Base-by-base conservation (phyloP, 2,797 vertebrate genomes). In the Microcaecilia unicolor region DNA sequence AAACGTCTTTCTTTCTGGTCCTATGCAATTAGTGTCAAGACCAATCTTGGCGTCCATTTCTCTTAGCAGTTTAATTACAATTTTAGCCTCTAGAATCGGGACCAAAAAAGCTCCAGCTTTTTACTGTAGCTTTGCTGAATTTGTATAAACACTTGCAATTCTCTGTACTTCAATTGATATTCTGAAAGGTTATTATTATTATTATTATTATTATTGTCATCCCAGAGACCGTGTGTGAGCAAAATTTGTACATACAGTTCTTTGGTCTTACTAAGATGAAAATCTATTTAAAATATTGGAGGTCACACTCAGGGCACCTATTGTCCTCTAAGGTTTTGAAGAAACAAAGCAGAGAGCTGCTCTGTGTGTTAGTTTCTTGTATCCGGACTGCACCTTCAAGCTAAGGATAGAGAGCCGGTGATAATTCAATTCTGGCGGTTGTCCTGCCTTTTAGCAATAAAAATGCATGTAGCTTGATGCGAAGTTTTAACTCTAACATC, bases 1-100 rank as follows among this genome's bases (percentile, higher is more conserved):
- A 88, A 91, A 87, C 84, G 78, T 93, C 86, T 90, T 88, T 80
- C 86, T 87, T 87, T 81, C 86, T 81, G 67, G 85, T 90, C 77
- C 67, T 65, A 76, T 79, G 69, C 80, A 95, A 96, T 94, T 97
- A 94, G 85, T 90, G 88, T 95, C 90, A 90, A 87, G 90, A 86
- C 90, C 86, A 93, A 92, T 97, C 86, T 88, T 53, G 74, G 65
- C 66, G 67, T 84, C 81, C 76, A 86, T 92, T 93, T 85, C 80
- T 93, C 86, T 81, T 87, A 55, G 58, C 76, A 78, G 76, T 91
- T 91, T 92, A 93, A 93, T 93, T 91, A 90, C 87, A 83, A 90
- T 84, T 81, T 82, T 83, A 89, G 84, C 80, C 84, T 84, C 83
- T 88, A 84, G 85, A 81, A 80, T 80, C 35, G 46, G 80, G 72